Conservation (phyloP, 2,888 invertebrate genomes). For the Phytoseiulus persimilis region DNA sequence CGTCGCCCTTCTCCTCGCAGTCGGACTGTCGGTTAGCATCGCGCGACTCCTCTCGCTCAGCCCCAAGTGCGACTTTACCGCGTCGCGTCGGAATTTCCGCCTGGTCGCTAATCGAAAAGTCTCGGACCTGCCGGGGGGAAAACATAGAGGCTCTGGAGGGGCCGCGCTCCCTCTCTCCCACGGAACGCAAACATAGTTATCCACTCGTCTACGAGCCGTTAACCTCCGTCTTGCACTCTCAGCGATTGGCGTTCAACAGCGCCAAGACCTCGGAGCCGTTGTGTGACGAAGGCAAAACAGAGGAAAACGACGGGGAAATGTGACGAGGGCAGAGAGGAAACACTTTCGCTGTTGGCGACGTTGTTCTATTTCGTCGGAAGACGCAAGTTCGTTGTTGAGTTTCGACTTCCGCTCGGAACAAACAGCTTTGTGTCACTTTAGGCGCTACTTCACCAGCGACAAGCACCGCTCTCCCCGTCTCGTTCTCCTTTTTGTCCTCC, state of each 20-base stretch:
- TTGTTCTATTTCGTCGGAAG: neutral
- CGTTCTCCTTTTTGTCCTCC: neutral
- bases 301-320: neutral
- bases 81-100: too few relatives aligned
- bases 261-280: neutral
- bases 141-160: too few relatives aligned
- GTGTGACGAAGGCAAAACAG: neutral
- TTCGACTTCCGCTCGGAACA: constrained; percentile 26
- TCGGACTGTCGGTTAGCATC: too few relatives aligned
- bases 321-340: neutral
- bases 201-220: too few relatives aligned
- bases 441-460: neutral
- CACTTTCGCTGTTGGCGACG: neutral
- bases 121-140: too few relatives aligned
- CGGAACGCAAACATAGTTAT: too few relatives aligned
- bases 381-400: neutral
- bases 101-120: too few relatives aligned
- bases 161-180: too few relatives aligned
- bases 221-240: too few relatives aligned
- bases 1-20: too few relatives aligned
- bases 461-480: constrained; percentile 5
- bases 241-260: neutral
- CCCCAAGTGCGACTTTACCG: too few relatives aligned
- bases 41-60: too few relatives aligned
- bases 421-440: constrained; percentile 38